Evolutionary conservation across 2,797 vertebrate species (phyloP), one percentile per base, ranked within the genome.

Genomic region (Orestias chungarensis): DNA sequence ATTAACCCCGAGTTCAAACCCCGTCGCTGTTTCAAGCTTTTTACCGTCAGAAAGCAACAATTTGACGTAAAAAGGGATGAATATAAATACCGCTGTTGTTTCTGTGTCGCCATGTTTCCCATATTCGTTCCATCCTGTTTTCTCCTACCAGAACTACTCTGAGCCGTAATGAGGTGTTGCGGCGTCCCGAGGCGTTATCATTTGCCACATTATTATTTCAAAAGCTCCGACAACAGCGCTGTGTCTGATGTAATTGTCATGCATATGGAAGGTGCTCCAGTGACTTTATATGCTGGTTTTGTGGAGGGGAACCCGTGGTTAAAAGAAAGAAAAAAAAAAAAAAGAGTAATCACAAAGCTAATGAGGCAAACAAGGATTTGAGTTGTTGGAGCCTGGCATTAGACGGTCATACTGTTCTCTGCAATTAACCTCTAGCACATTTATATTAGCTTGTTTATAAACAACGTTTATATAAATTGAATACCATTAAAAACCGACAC

Each of bases 1-100:
- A 93, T 94, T 94, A 94, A 94, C 92, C 92, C 89, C 2, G 66
- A 89, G 93, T 94, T 94, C 89, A 93, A 93, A 90, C 82, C 83
- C 81, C 6, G 86, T 87, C 70, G 85, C 88, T 74, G 90, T 91
- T 92, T 86, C 88, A 87, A 79, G 86, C 89, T 90, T 88, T 87
- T 84, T n/a, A n/a, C n/a, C 38, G 84, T 76, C 78, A 83, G 80
- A 86, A 90, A 89, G 92, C 90, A 90, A 93, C 92, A 93, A 93
- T 93, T 93, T 93, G 90, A 94, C 91, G 91, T 93, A 92, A 90
- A 43, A 40, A 91, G 66, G 83, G 74, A 87, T 86, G 90, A 92
- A 89, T 91, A 92, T 92, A 91, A 91, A 93, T 92, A 91, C 87
- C 76, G 61, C 70, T 89, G 90, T 88, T 90, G 87, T 90, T 91